A percentile compares a stretch with the other conserved stretches of the same genome.
phyloP scores from a whole-genome alignment of 2,888 invertebrate genomes.

The Opisthograptis luteolata region DNA sequence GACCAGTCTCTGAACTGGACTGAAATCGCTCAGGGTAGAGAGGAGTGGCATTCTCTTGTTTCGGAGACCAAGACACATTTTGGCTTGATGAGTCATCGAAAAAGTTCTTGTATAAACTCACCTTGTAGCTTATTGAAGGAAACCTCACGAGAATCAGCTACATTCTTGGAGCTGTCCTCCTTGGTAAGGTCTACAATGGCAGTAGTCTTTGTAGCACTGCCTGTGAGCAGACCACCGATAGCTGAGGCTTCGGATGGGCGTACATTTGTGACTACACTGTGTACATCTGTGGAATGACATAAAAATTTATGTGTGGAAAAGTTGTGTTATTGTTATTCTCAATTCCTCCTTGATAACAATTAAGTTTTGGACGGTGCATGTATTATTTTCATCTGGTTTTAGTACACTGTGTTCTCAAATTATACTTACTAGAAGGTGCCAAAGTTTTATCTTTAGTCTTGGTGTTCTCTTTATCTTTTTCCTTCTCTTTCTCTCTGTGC shows the following conservation, averaged over 20 bases:
- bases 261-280: conserved; percentile 78
- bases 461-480: conserved; percentile 52
- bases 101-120: conserved; percentile 28
- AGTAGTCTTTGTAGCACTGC: conserved; percentile 80
- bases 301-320: background rate
- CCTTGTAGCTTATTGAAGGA: conserved; percentile 91
- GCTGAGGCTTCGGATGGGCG: conserved; percentile 89
- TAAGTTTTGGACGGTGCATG: too few relatives aligned
- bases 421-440: conserved; percentile 76
- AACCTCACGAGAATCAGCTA: conserved; percentile 89
- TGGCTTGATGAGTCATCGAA: too few relatives aligned
- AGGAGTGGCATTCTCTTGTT: too few relatives aligned
- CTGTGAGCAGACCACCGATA: conserved; percentile 88
- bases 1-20: too few relatives aligned
- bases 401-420: too few relatives aligned
- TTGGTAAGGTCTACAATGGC: conserved; percentile 86
- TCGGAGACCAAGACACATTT: too few relatives aligned
- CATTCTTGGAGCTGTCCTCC: conserved; percentile 84
- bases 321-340: background rate
- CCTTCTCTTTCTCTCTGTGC: conserved; percentile 53
- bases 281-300: conserved; percentile 62
- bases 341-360: too few relatives aligned
- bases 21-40: too few relatives aligned
- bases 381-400: too few relatives aligned
- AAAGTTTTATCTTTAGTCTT: conserved; percentile 79